Conservation (phyloP, 2,113 vertebrate genomes). For the Solea senegalensis region DNA sequence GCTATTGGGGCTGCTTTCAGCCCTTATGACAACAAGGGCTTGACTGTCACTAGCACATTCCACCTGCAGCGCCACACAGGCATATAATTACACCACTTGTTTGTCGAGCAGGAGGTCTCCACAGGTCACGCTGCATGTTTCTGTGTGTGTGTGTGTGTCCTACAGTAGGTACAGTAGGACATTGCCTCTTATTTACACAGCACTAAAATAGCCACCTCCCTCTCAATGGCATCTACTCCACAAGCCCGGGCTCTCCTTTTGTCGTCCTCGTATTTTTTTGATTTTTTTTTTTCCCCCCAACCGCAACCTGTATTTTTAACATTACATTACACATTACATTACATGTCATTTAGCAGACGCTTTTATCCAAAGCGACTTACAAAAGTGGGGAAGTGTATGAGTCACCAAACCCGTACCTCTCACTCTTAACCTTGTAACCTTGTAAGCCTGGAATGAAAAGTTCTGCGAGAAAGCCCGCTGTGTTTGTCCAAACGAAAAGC, state of each 20-base stretch:
- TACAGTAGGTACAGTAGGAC: constrained; percentile 42
- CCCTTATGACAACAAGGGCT: constrained; percentile 65
- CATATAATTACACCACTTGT: constrained; percentile 61
- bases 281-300: constrained; percentile 23
- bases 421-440: background rate
- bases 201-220: constrained; percentile 56
- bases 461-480: background rate
- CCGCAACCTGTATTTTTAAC: constrained; percentile 47
- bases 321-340: too few relatives aligned
- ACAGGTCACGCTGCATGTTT: constrained; percentile 41
- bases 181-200: constrained; percentile 45
- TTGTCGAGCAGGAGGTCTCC: constrained; percentile 63
- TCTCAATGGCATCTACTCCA: constrained; percentile 44
- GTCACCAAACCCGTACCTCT: constrained; percentile 19
- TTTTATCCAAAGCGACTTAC: too few relatives aligned
- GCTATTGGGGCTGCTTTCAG: constrained; percentile 50
- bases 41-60: constrained; percentile 66
- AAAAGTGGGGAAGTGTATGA: constrained; percentile 41
- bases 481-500: constrained; percentile 53
- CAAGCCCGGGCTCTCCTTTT: constrained; percentile 33
- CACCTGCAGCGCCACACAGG: constrained; percentile 56
- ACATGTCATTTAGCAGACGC: too few relatives aligned
- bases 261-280: too few relatives aligned
- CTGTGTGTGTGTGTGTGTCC: constrained; percentile 29
- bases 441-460: too few relatives aligned